These are phyloP conservation scores for Rhadina sibilatrix DNA, from an alignment of 2,113 vertebrate genomes.

Conservation along the genomic window DNA sequence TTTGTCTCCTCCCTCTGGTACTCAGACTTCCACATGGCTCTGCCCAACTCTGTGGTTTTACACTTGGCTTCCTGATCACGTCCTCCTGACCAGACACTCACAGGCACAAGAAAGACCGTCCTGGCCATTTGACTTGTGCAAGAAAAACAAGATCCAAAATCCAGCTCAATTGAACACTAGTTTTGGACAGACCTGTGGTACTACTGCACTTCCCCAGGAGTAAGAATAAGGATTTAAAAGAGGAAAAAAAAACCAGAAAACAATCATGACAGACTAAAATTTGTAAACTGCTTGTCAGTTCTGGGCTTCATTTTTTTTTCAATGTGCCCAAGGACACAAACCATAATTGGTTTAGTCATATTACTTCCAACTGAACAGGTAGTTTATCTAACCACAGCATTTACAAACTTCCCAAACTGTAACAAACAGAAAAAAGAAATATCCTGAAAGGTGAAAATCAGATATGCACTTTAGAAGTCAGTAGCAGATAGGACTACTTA, in stretches of 20 bases:
- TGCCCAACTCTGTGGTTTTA: neutral
- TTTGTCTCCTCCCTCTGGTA: neutral
- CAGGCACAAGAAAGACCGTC: rapidly evolving
- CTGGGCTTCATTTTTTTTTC: neutral
- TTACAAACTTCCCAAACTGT: neutral
- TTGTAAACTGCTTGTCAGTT: neutral
- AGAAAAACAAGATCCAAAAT: neutral
- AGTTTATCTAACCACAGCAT: neutral
- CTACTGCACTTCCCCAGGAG: neutral
- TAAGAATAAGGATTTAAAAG: neutral
- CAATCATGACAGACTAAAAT: neutral
- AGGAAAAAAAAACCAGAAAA: too few species aligned
- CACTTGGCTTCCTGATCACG: neutral
- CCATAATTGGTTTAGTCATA: neutral
- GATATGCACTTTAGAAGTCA: neutral
- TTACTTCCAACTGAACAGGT: neutral
- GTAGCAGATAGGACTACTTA: neutral
- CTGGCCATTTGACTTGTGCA: neutral
- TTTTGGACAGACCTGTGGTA: neutral
- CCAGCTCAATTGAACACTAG: neutral
- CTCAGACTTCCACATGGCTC: neutral
- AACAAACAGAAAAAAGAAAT: neutral
- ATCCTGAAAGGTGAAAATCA: neutral
- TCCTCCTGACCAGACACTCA: neutral
- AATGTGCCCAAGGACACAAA: neutral